Base-by-base conservation (phyloP, 2,113 vertebrate species). In the Erythrocercus mccallii region DNA sequence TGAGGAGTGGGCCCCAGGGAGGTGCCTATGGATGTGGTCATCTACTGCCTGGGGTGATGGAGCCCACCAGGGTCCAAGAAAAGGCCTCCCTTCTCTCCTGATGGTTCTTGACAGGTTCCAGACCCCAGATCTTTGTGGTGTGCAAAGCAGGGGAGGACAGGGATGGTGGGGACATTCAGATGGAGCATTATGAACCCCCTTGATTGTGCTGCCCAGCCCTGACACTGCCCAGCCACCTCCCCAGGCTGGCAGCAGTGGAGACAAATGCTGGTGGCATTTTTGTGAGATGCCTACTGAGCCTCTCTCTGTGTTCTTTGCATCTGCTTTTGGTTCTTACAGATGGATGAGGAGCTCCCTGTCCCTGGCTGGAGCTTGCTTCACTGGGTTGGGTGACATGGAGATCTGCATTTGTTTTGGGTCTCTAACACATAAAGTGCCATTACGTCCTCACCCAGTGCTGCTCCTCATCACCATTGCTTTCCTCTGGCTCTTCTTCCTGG, bases 401-500 rank as follows among this genome's bases (percentile, higher is more conserved):
- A 35, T 18, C 21, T 57, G 64, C 18, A 5, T 18, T 7, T 50
- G 13, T 54, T 57, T 83, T 35, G 16, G 9, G 50, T 56, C 27
- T 80, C 61, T 4, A 2, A 42, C 13, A 50, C 11, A 11, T 11
- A 3, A 57, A 90, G 45, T 38, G 19, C 47, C 20, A 25, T 37
- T 58, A 44, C 0, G 0, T 42, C 60, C 38, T 56, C 71, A 86
- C 15, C 12, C 38, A 38, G 42, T 1, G 0, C 31, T 31, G n/a
- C 28, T 92, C 22, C 48, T 12, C 28, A 42, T 71, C 61, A 48
- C 13, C 24, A 9, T 1, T 90, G 48, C 96, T 81, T 47, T 47
- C 50, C 86, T 69, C 80, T 86, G 77, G n/a, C 68, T 92, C 35
- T 42, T 66, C 27, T 40, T 2, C 33, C 64, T 2, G 19, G 45